Evolutionary conservation across 30 jellyfish, hydroid and myxozoan species (phyloP).

Genomic region (Hydractinia echinata): DNA sequence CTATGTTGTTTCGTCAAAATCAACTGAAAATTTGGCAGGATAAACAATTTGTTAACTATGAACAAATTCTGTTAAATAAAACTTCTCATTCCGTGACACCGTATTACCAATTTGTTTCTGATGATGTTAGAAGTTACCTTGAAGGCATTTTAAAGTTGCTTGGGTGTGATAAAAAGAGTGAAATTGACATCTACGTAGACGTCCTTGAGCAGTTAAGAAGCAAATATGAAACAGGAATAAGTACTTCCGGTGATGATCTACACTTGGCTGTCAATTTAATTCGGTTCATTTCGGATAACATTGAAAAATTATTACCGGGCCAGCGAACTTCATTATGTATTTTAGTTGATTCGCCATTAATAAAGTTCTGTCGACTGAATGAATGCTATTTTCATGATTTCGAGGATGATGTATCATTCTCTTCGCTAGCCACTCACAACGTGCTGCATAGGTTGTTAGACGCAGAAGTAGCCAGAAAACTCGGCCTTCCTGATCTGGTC

Average conservation of each 20-base stretch:
- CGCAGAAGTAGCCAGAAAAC: slow-evolving; percentile 37
- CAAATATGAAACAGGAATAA: not conserved
- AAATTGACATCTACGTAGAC: slow-evolving; percentile 23
- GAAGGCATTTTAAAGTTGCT: not conserved
- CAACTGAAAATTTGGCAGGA: slow-evolving; percentile 19
- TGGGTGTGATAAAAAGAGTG: not conserved
- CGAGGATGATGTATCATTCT: not conserved
- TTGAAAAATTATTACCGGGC: not conserved
- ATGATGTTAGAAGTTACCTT: not conserved
- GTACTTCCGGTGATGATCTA: not conserved
- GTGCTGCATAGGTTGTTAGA: slow-evolving; percentile 36
- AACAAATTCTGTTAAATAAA: slow-evolving; percentile 1
- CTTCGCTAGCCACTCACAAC: not conserved
- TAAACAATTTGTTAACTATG: not conserved
- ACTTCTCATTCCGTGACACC: slow-evolving; percentile 28
- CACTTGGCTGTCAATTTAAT: slow-evolving; percentile 5
- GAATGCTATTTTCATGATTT: not conserved
- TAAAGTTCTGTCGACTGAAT: not conserved
- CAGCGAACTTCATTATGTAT: not conserved
- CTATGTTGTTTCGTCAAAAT: not conserved
- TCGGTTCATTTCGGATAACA: slow-evolving; percentile 8
- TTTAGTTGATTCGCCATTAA: not conserved
- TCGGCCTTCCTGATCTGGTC: slow-evolving; percentile 44
- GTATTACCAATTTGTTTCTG: not conserved
- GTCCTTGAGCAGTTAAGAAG: slow-evolving; percentile 36